phyloP scores from a whole-genome alignment of 2,113 vertebrate genomes.

The Perccottus glenii region DNA sequence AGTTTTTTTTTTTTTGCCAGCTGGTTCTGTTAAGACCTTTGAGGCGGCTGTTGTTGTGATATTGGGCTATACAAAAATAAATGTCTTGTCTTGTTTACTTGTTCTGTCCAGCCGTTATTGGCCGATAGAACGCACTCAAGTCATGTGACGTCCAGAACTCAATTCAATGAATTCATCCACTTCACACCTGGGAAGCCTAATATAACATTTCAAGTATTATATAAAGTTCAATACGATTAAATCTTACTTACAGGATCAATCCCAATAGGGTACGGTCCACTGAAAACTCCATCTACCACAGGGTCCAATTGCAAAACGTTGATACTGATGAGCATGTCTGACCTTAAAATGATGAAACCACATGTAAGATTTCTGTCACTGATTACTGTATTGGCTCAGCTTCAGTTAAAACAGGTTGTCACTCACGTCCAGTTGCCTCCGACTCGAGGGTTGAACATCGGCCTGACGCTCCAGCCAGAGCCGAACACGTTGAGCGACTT shows the following conservation, averaged over 20 bases:
- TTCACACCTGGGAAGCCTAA: too few species aligned
- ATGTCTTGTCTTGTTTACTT: too few species aligned
- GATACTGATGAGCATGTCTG: constrained; percentile 76
- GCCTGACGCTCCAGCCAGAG: constrained; percentile 92
- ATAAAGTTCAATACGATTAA: background rate
- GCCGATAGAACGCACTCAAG: too few species aligned
- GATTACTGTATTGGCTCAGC: background rate
- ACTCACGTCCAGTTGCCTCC: constrained; percentile 95
- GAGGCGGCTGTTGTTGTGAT: too few species aligned
- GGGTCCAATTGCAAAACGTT: constrained; percentile 89
- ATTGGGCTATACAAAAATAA: too few species aligned
- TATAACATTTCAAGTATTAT: too few species aligned
- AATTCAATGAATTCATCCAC: too few species aligned
- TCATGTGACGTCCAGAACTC: too few species aligned
- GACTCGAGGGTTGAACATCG: constrained; percentile 82
- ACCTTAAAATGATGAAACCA: constrained; percentile 63
- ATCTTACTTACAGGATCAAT: constrained; percentile 88
- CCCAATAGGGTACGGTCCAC: constrained; percentile 93
- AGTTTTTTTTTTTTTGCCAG: too few species aligned
- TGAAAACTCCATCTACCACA: constrained; percentile 86
- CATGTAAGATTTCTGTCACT: background rate
- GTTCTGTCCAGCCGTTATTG: too few species aligned
- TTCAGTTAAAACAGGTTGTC: background rate
- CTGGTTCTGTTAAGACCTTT: too few species aligned
- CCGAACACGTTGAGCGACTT: constrained; percentile 95